These are phyloP conservation scores for Cochlearius cochlearius DNA, from an alignment of 2,113 vertebrate species.

Conservation along the genomic window DNA sequence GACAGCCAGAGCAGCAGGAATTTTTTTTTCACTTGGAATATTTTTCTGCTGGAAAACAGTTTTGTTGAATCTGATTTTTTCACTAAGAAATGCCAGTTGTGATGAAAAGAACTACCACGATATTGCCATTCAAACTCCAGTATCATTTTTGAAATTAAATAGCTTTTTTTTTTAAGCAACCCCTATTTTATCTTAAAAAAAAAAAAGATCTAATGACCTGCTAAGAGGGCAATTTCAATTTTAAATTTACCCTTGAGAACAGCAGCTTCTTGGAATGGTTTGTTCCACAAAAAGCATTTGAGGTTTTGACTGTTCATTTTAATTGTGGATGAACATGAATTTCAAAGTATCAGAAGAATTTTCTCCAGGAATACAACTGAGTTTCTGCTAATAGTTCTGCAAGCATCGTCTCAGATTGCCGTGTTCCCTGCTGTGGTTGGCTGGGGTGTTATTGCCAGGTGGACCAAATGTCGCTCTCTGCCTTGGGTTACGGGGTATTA, in stretches of 20 bases:
- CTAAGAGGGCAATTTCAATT: neutral
- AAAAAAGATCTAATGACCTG: neutral
- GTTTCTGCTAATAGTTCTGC: neutral
- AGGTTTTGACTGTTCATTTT: neutral
- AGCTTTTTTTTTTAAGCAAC: neutral
- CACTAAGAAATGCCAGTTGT: neutral
- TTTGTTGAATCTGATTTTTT: neutral
- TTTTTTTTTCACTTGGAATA: neutral
- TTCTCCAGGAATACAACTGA: neutral
- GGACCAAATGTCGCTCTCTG: neutral
- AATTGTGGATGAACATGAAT: neutral
- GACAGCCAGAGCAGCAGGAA: neutral
- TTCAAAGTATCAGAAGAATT: neutral
- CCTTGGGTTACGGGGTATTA: neutral
- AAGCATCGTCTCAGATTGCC: neutral
- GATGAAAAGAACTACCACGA: neutral
- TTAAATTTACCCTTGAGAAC: neutral
- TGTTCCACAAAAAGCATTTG: neutral
- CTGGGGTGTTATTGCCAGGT: neutral
- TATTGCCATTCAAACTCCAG: neutral
- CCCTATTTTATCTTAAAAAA: neutral
- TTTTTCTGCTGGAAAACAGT: neutral
- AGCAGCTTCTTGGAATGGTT: neutral
- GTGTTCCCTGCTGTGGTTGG: rapidly evolving
- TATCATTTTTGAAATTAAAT: neutral